These are phyloP conservation scores for Mamestra brassicae DNA, from an alignment of 2,888 invertebrate genomes.

Conservation along the genomic window DNA sequence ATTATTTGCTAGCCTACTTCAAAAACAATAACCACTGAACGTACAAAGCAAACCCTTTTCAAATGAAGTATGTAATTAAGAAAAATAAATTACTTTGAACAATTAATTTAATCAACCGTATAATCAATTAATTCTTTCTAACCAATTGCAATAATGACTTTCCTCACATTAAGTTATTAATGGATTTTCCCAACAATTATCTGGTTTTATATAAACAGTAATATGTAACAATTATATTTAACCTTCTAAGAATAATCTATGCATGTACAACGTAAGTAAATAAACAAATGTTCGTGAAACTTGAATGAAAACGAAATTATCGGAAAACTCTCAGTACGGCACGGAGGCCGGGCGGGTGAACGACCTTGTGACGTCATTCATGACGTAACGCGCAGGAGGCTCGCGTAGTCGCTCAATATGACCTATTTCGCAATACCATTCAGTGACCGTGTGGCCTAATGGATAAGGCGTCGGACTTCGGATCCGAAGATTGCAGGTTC, in stretches of 20 bases:
- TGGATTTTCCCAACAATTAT: constrained; percentile 25
- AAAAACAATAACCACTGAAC: background rate
- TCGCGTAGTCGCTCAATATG: constrained; percentile 64
- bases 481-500: constrained; percentile 94
- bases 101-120: background rate
- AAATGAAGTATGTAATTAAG: too few relatives aligned
- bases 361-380: constrained; percentile 75
- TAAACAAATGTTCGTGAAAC: constrained; percentile 14
- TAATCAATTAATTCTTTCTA: constrained; percentile 18
- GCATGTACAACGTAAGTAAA: background rate
- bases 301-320: constrained; percentile 60
- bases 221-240: constrained; percentile 5
- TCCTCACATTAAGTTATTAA: background rate
- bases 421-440: constrained; percentile 71
- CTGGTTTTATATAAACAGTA: constrained; percentile 8
- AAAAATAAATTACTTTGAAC: background rate
- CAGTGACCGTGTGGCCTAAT: constrained; percentile 92
- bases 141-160: constrained; percentile 4
- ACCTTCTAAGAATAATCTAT: constrained; percentile 38
- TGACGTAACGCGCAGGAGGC: constrained; percentile 77
- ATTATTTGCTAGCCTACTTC: too few relatives aligned
- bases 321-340: constrained; percentile 51
- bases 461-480: constrained; percentile 94
- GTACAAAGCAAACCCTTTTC: background rate
- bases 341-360: constrained; percentile 57